Evolutionary conservation across 2,113 vertebrate genomes (phyloP), one percentile per base, ranked within the genome.

Genomic region (Egretta garzetta): DNA sequence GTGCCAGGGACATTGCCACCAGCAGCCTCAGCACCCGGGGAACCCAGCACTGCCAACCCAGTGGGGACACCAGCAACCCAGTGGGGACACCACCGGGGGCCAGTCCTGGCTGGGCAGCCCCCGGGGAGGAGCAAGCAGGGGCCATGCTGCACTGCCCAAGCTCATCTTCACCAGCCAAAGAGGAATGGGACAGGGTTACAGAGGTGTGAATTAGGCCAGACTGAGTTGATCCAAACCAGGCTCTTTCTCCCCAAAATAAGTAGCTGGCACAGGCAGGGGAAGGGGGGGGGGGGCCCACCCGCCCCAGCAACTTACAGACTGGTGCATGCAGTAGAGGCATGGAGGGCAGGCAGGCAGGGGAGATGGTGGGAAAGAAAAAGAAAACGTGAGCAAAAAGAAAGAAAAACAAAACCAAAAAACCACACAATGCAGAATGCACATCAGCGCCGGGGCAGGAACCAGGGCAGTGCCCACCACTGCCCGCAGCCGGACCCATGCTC

Each of bases 231-330:
- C 47, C 81, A 89, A 88, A 67, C 22, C 2, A 16, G 66, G 75
- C 20, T 84, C 50, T 75, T 73, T 79, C 59, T 94, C 77, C 92
- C 86, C 81, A 88, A 22, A 77, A 70, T 32, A 82, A 0, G 2
- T 66, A 55, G 80, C 74, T 4, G 5, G 84, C 91, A 81, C n/a
- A 58, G 81, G 81, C 85, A 92, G 82, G 45, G 67, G 39, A 91
- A 93, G 83, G 53, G 24, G 41, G 41, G 43, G 73, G 67, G 83
- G 82, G 73, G 0, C 88, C 73, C 80, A 91, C 94, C 66, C 75
- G 0, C 43, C 72, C 83, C 85, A 96, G 90, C 98, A 96, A 99
- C 99, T 99, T 99, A 99, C 99, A 99, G 98, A 99, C 99, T 99
- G 98, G 93, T 24, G 88, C 98, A 98, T 97, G 98, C 98, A 98